Conservation (phyloP, 2,113 vertebrate genomes). For the human region GRCh38 chr11:77962501-77963000, state of each 20-base stretch:
- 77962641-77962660: not conserved
- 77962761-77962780: not conserved
- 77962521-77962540: not conserved
- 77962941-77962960: not conserved
- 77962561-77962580: not conserved
- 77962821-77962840: not conserved
- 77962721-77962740: not conserved
- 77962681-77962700: not conserved
- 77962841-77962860: not conserved
- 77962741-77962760: not conserved
- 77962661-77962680: not conserved
- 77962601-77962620: not conserved
- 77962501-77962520: not conserved
- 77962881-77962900: not conserved
- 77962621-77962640: not conserved
- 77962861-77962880: not conserved
- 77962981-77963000: not conserved
- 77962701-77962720: not conserved
- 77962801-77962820: not conserved
- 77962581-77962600: not conserved
- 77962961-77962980: not conserved
- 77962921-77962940: not conserved
- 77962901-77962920: not conserved
- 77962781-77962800: not conserved
- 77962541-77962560: not conserved